Percentiles rank a stretch among this genome's conserved stretches.
phyloP scores from a whole-genome alignment of 1,140 invertebrate genomes.

The Neodiprion virginianus region DNA sequence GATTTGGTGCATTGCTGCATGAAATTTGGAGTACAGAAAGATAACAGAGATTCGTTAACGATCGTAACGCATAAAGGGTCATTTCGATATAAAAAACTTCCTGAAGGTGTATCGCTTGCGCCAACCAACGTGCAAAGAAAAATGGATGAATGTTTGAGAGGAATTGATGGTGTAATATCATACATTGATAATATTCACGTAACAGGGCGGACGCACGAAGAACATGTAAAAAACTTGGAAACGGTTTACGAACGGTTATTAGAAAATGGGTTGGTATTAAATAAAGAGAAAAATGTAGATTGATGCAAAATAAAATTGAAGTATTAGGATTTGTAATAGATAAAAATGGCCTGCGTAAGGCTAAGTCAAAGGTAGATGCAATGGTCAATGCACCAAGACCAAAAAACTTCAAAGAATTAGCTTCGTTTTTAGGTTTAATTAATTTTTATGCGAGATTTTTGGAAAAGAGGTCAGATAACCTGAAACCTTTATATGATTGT shows the following conservation, averaged over 20 bases:
- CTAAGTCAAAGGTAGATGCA: conserved; percentile 4
- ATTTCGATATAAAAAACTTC: conserved; percentile 55
- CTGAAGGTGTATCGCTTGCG: conserved; percentile 51
- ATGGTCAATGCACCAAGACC: conserved; percentile 13
- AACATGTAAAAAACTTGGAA: conserved; percentile 28
- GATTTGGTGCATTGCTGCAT: conserved; percentile 7
- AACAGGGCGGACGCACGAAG: conserved; percentile 29
- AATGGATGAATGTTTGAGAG: conserved; percentile 42
- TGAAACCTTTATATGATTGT: conserved; percentile 17
- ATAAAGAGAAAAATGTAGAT: conserved; percentile 3
- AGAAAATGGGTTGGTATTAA: not conserved
- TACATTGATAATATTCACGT: conserved; percentile 49
- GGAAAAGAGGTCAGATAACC: not conserved
- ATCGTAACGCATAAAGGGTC: conserved; percentile 53
- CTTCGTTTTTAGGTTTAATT: conserved; percentile 6
- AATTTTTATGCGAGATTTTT: conserved; percentile 14
- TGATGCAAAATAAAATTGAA: not conserved
- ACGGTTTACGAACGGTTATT: conserved; percentile 21
- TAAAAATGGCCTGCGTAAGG: not conserved
- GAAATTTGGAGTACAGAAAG: conserved; percentile 21
- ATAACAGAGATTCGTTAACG: conserved; percentile 36
- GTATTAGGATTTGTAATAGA: conserved; percentile 12
- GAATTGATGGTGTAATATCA: conserved; percentile 36
- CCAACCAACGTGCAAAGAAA: conserved; percentile 31
- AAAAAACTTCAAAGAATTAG: conserved; percentile 10